Evolutionary conservation across 2,888 invertebrate genomes (phyloP).

Genomic region (Erebia aethiops): DNA sequence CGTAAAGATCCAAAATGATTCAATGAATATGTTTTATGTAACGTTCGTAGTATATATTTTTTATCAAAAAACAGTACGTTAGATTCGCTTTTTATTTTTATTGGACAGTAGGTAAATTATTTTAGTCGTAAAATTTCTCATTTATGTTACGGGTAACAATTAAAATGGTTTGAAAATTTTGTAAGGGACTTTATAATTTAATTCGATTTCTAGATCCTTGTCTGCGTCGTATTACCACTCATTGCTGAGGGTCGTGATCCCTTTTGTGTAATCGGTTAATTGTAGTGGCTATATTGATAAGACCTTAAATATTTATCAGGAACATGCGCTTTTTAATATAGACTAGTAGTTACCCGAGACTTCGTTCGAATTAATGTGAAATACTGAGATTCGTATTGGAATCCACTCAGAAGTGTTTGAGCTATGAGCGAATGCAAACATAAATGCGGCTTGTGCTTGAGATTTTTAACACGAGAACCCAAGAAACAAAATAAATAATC

Average conservation of each 20-base stretch:
- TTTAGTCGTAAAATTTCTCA: slow-evolving; percentile 39
- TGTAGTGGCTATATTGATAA: too few species aligned
- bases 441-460: neutral
- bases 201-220: neutral
- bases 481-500: too few species aligned
- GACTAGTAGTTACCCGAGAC: neutral
- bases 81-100: slow-evolving; percentile 31
- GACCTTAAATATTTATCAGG: too few species aligned
- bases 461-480: too few species aligned
- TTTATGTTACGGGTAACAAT: slow-evolving; percentile 11
- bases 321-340: too few species aligned
- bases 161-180: slow-evolving; percentile 6
- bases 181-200: neutral
- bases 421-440: neutral
- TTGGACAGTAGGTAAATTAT: slow-evolving; percentile 41
- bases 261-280: neutral
- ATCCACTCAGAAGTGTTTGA: neutral
- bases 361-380: neutral
- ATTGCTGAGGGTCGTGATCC: too few species aligned
- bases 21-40: slow-evolving; percentile 15
- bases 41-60: slow-evolving; percentile 19
- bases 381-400: neutral
- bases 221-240: too few species aligned
- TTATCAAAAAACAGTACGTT: slow-evolving; percentile 16
- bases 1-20: slow-evolving; percentile 10